Base-by-base conservation (phyloP, 2,113 vertebrate genomes). In the Anoplopoma fimbria region DNA sequence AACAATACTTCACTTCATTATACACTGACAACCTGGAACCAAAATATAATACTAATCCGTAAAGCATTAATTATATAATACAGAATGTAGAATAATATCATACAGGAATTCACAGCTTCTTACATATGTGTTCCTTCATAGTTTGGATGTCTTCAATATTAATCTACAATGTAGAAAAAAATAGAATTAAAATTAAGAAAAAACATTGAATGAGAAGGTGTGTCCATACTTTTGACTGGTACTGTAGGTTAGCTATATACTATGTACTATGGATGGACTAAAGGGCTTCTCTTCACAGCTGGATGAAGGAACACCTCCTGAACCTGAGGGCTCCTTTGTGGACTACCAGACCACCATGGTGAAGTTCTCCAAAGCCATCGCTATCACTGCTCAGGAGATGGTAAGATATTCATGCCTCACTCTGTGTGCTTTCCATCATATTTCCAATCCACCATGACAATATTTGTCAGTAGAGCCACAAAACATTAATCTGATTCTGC, bases 281-380 rank as follows among this genome's bases (percentile, higher is more conserved):
- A 82, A 51, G 25, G 3, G 2, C 47, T 78, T 10, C 65, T 51
- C 27, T 57, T 78, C 19, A 34, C 81, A 99, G 99, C 92, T 99
- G 93, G 98, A 98, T 90, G 99, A 99, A 92, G 97, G 98, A 77
- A 97, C 97, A 0, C 97, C 97, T 36, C 97, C 97, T 29, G 98
- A 99, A 87, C 96, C 97, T 0, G 97, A 97, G 69, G 98, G 98
- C 69, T 97, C 96, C 0, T 99, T 98, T 87, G 99, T 99, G 45
- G 99, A 99, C 91, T 99, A 98, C 92, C 99, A 99, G 95, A 99
- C 99, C 17, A 99, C 98, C 0, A 99, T 98, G 94, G 99, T 99
- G 81, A 99, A 99, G 92, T 99, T 97, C 65, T 99, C 97, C 83
- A 99, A 99, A 94, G 97, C 97, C 61, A 97, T 99, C 51, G 97